Evolutionary conservation across 1,140 invertebrate genomes (phyloP).

Genomic region (Akabosia matsudoensis): DNA sequence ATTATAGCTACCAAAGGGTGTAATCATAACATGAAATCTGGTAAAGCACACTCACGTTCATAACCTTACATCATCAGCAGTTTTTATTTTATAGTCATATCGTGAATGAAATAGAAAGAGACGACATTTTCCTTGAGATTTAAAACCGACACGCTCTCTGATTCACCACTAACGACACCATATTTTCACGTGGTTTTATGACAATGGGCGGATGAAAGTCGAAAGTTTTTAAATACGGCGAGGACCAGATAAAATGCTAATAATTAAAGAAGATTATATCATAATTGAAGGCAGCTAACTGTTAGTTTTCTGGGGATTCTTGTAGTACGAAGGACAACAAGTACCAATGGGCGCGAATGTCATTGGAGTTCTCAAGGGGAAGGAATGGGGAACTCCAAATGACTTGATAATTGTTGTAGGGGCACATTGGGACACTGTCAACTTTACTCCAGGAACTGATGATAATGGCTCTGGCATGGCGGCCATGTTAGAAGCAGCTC

Average conservation of each 20-base stretch:
- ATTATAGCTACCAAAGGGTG: neutral
- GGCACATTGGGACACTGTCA: slow-evolving; percentile 54
- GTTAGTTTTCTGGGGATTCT: neutral
- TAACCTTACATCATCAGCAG: neutral
- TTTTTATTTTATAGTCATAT: neutral
- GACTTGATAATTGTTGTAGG: slow-evolving; percentile 53
- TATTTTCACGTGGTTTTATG: no score
- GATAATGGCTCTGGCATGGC: slow-evolving; percentile 55
- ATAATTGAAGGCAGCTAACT: no score
- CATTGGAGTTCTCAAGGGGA: slow-evolving; percentile 52
- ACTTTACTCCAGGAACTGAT: slow-evolving; percentile 49
- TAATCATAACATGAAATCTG: neutral
- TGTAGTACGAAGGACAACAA: slow-evolving; percentile 38
- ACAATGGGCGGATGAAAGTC: neutral
- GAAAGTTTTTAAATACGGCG: neutral
- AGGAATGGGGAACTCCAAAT: slow-evolving; percentile 48
- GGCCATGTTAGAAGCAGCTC: slow-evolving; percentile 53
- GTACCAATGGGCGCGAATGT: slow-evolving; percentile 51
- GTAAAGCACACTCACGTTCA: neutral
- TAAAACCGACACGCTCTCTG: neutral
- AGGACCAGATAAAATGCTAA: no score
- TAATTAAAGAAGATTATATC: no score
- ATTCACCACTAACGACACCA: no score
- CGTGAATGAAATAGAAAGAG: neutral
- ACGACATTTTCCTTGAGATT: neutral